phyloP scores from a whole-genome alignment of 1,140 invertebrate genomes.

The Drosophila setifemur region DNA sequence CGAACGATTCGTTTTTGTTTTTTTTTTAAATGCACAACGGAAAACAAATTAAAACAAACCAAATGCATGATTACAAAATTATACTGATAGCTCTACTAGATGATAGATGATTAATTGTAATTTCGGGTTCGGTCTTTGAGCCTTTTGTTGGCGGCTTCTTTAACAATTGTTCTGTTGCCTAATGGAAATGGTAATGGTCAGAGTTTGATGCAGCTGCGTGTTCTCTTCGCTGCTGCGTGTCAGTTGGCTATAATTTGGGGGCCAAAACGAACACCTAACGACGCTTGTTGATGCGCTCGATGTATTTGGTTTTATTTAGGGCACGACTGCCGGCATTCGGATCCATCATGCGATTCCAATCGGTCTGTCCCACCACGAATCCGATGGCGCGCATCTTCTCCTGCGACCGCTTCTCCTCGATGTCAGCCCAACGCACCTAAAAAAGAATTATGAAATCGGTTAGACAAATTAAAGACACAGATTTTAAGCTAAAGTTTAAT shows the following conservation, averaged over 20 bases:
- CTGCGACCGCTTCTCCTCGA: slow-evolving; percentile 95
- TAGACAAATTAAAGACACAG: too few species aligned
- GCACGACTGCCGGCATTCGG: slow-evolving; percentile 93
- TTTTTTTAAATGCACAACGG: not conserved
- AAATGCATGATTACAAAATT: slow-evolving; percentile 4
- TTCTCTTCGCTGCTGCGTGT: too few species aligned
- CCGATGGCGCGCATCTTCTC: slow-evolving; percentile 95
- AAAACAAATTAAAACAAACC: slow-evolving; percentile 1
- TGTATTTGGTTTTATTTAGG: slow-evolving; percentile 96
- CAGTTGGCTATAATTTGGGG: not conserved
- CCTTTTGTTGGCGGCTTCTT: not conserved
- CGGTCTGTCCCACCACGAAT: slow-evolving; percentile 96
- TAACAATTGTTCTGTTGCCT: not conserved
- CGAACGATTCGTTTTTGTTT: too few species aligned
- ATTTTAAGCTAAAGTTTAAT: too few species aligned
- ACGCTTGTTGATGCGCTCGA: slow-evolving; percentile 84
- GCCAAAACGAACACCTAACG: slow-evolving; percentile 23
- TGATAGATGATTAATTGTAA: slow-evolving; percentile 15
- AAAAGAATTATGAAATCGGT: slow-evolving; percentile 30
- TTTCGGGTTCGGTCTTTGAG: not conserved
- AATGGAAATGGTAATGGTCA: slow-evolving; percentile 1
- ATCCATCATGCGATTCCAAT: slow-evolving; percentile 97
- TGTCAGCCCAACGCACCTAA: slow-evolving; percentile 98
- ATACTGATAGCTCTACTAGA: slow-evolving; percentile 19
- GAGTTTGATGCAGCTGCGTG: not conserved